Evolutionary conservation across 2,888 invertebrate species (phyloP).

Genomic region (Clitarchus hookeri): DNA sequence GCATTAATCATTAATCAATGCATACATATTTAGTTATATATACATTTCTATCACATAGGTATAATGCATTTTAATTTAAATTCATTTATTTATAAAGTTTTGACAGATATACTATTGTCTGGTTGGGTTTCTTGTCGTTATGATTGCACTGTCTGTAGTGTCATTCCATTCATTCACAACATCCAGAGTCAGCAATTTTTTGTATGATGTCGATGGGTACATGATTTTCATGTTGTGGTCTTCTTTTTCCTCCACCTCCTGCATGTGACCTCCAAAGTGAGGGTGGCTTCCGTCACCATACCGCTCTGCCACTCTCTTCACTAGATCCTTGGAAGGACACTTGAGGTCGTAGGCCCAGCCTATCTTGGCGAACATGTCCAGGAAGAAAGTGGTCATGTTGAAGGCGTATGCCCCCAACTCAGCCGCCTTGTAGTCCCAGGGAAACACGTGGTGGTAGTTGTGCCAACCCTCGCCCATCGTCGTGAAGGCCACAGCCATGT

Average conservation of each 20-base stretch:
- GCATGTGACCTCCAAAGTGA: slow-evolving; percentile 18
- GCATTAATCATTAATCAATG: too few relatives aligned
- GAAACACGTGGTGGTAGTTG: slow-evolving; percentile 63
- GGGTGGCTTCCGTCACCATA: slow-evolving; percentile 73
- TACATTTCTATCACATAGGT: too few relatives aligned
- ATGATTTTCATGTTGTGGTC: not conserved
- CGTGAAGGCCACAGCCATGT: slow-evolving; percentile 48
- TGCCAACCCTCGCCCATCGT: slow-evolving; percentile 58
- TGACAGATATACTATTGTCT: too few relatives aligned
- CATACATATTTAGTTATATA: too few relatives aligned
- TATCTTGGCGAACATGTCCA: slow-evolving; percentile 78
- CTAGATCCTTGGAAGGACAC: slow-evolving; percentile 71
- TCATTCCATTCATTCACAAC: too few relatives aligned
- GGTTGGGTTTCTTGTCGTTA: too few relatives aligned
- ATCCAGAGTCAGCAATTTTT: too few relatives aligned
- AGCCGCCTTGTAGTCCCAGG: slow-evolving; percentile 71
- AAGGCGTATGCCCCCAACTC: slow-evolving; percentile 65
- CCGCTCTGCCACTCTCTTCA: slow-evolving; percentile 69
- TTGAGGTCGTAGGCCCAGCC: slow-evolving; percentile 90
- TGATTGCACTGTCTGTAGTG: too few relatives aligned
- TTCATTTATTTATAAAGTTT: too few relatives aligned
- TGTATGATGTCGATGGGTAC: too few relatives aligned
- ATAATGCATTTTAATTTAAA: too few relatives aligned
- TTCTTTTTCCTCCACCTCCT: not conserved
- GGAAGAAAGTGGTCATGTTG: slow-evolving; percentile 77